phyloP scores from a whole-genome alignment of 2,888 invertebrate species.

The Tetragonisca angustula region DNA sequence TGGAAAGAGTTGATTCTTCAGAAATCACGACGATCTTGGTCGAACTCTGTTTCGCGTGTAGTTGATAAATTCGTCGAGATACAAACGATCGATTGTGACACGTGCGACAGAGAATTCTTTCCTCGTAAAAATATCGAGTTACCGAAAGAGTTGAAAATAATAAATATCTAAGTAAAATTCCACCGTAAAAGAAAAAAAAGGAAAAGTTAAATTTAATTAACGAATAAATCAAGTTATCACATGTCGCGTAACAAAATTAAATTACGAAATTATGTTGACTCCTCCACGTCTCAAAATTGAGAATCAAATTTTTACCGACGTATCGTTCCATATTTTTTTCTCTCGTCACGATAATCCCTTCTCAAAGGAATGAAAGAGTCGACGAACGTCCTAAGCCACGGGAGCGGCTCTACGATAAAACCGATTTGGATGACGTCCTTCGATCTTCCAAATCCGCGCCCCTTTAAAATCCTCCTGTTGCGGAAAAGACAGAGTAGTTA shows the following conservation, averaged over 20 bases:
- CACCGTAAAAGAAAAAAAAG: too few species aligned
- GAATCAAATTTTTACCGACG: too few species aligned
- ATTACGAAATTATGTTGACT: too few species aligned
- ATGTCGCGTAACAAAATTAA: too few species aligned
- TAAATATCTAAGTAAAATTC: too few species aligned
- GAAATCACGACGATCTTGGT: not conserved
- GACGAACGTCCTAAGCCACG: not conserved
- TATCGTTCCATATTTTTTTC: not conserved
- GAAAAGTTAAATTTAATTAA: too few species aligned
- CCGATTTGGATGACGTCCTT: not conserved
- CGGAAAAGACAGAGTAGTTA: conserved; percentile 15
- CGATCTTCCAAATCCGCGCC: not conserved
- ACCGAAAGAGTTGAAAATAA: too few species aligned
- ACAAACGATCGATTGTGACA: too few species aligned
- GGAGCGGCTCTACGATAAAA: not conserved
- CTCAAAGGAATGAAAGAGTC: not conserved
- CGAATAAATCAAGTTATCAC: too few species aligned
- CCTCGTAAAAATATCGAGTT: too few species aligned
- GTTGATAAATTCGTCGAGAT: too few species aligned
- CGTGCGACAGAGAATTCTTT: too few species aligned
- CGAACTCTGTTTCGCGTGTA: not conserved
- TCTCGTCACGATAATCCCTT: not conserved
- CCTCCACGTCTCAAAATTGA: not conserved
- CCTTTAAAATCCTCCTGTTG: conserved; percentile 33
- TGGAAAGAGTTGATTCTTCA: not conserved